Evolutionary conservation across 2,113 vertebrate species (phyloP), one percentile per base, ranked within the genome.

Genomic region (Hystrix brachyura): DNA sequence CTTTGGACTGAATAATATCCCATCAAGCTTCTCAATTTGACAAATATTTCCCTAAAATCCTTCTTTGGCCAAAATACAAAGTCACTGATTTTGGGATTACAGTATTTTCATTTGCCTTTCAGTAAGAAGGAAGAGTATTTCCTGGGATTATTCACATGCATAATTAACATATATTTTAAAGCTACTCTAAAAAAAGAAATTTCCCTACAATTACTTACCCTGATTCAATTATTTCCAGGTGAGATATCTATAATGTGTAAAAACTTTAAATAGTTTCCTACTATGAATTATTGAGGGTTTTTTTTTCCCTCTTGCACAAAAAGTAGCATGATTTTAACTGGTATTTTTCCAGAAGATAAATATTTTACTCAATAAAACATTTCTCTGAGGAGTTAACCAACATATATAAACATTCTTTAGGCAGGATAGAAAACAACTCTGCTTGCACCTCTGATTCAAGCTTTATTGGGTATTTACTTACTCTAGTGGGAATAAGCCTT

Each of bases 401-500:
- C 96, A 97, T 96, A 76, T 97, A 91, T 95, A 97, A 98, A 95
- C 0, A 1, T 97, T 97, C 85, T 74, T 81, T 97, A 94, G 94
- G 85, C 90, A 97, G 90, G 78, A 97, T 62, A 97, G 97, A 97
- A 96, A 97, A 98, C 82, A 94, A 96, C 82, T 98, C 96, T 97
- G 92, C 96, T 94, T 96, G 51, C 74, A 87, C 95, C 94, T 97
- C 95, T 96, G 97, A 98, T 98, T 98, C 94, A 95, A 96, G 96
- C 72, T 97, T 96, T 94, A 10, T 87, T 98, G 96, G 95, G 98
- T 98, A 98, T 98, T 98, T 98, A 95, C 97, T 98, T 98, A 97
- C 95, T 89, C 98, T 98, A 97, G 98, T 97, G 98, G 98, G 97
- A 98, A 98, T 98, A 97, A 93, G 89, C 83, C 97, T 98, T 98